Evolutionary conservation across 2,113 vertebrate species (phyloP).

Genomic region (Pomatorhinus ruficollis): DNA sequence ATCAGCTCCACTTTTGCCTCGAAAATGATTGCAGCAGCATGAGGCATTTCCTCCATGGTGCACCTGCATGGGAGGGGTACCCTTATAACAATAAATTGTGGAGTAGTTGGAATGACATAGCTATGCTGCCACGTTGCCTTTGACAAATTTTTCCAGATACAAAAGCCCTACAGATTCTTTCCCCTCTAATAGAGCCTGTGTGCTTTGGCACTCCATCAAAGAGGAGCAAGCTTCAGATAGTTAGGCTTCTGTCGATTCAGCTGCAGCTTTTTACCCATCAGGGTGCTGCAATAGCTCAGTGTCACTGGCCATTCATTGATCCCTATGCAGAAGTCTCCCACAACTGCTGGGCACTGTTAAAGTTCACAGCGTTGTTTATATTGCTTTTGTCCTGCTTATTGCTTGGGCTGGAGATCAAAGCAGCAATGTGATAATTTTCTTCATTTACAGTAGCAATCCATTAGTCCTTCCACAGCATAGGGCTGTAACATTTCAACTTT

Average conservation of each 20-base stretch:
- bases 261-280: not conserved
- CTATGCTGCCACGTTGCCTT: fast-evolving
- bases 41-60: not conserved
- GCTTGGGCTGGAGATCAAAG: not conserved
- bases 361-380: not conserved
- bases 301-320: slow-evolving; percentile 17
- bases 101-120: not conserved
- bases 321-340: not conserved
- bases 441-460: not conserved
- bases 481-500: not conserved
- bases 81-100: not conserved
- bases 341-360: not conserved
- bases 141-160: not conserved
- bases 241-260: not conserved
- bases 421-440: not conserved
- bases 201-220: slow-evolving; percentile 20
- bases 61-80: not conserved
- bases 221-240: not conserved
- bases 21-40: not conserved
- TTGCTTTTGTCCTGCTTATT: not conserved
- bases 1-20: not conserved
- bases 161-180: not conserved
- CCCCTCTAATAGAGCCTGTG: not conserved
- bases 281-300: not conserved
- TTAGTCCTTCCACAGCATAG: not conserved